Percentiles rank a stretch among this genome's conserved stretches.
Conservation (phyloP, 2,113 vertebrate species). For the Vombatus ursinus region DNA sequence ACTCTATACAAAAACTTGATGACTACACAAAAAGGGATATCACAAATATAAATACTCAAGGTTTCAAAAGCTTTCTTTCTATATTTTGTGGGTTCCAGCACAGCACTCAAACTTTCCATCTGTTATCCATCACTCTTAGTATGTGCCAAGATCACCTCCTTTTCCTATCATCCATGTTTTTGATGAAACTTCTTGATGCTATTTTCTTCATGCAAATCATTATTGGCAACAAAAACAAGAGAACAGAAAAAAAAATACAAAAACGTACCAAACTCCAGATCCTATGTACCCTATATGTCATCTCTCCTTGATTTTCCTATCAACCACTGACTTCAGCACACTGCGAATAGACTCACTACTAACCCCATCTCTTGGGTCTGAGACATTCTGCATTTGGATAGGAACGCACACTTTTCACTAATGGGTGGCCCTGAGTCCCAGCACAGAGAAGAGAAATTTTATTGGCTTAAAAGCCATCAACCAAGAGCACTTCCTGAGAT, state of each 20-base stretch:
- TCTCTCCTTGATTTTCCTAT: neutral
- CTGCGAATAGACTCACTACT: neutral
- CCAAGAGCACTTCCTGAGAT: neutral
- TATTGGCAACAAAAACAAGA: neutral
- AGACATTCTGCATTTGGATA: neutral
- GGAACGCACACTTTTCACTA: neutral
- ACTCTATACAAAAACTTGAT: neutral
- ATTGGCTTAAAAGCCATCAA: neutral
- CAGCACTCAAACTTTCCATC: neutral
- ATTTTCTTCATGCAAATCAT: neutral
- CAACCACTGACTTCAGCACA: neutral
- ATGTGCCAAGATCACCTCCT: neutral
- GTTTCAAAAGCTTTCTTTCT: neutral
- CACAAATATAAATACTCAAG: neutral
- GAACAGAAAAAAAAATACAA: neutral
- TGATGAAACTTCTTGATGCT: neutral
- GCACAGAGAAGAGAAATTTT: neutral
- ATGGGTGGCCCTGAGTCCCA: neutral
- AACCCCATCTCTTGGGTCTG: neutral
- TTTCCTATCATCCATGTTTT: neutral
- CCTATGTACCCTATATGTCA: neutral
- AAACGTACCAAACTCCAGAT: neutral
- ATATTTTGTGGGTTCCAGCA: neutral
- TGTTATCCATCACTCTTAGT: neutral
- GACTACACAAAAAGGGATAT: neutral